Base-by-base conservation (phyloP, 2,113 vertebrate species). In the Myiozetetes cayanensis region DNA sequence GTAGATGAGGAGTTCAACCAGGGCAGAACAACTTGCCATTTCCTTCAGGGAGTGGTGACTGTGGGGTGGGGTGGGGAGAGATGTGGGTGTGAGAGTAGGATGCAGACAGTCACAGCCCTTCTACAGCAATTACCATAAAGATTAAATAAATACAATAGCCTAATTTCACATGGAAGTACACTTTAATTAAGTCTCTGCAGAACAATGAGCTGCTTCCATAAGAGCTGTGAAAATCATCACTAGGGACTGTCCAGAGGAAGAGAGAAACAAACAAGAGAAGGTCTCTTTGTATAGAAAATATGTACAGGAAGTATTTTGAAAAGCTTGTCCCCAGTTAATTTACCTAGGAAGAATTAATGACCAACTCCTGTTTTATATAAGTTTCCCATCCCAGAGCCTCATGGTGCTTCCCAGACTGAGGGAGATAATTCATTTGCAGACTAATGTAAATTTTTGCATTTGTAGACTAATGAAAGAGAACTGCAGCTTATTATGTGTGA, bases 171-270 rank as follows among this genome's bases (percentile, higher is more conserved):
- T 85, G 94, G 83, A 91, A 80, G 59, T 83, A 63, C 63, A 44
- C 91, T 97, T 97, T 97, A 97, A 96, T 96, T 96, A 93, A 75
- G 82, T 82, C 90, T 90, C 77, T 49, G 85, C 50, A 95, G 95
- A 95, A 93, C 89, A 94, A 94, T 93, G 95, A 96, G 86, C 52
- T 87, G 85, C 80, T 96, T 96, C 91, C 77, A 87, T 67, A 72
- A 91, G 76, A 96, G 81, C 87, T 81, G 82, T 91, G 85, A 96
- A 92, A 91, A 85, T 76, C 90, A 92, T 96, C 83, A 56, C 77
- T 62, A 56, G 92, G 93, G 89, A 87, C 95, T 94, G 91, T 94
- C 85, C 89, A 59, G 53, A 89, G 92, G 79, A 96, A 96, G 84
- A 85, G 43, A 92, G 91, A 97, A 96, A 78, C 80, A 92, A 97